Percentiles rank a stretch among this genome's conserved stretches.
phyloP scores from a whole-genome alignment of 2,113 vertebrate genomes.

The Stigmatopora argus region DNA sequence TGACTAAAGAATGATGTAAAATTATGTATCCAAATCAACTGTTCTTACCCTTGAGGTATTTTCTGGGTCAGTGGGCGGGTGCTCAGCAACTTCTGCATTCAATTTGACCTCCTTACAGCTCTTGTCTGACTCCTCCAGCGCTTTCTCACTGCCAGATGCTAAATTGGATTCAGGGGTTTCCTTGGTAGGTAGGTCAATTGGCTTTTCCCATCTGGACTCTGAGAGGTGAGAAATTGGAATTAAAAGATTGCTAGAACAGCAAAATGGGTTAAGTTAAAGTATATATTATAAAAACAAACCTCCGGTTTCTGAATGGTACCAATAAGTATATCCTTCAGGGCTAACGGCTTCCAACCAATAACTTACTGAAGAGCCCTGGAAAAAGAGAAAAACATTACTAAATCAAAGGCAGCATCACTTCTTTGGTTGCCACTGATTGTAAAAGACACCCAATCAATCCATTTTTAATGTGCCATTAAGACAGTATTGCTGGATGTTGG shows the following conservation, averaged over 20 bases:
- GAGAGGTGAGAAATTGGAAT: slow-evolving; percentile 9
- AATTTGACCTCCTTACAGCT: slow-evolving; percentile 14
- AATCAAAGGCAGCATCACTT: not conserved
- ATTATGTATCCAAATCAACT: not conserved
- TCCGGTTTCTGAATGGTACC: slow-evolving; percentile 86
- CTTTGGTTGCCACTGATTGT: too few species aligned
- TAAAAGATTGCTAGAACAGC: not conserved
- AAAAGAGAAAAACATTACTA: slow-evolving; percentile 3
- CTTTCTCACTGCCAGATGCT: slow-evolving; percentile 8
- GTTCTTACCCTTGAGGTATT: slow-evolving; percentile 74
- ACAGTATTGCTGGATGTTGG: too few species aligned
- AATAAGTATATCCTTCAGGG: slow-evolving; percentile 86
- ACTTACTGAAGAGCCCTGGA: slow-evolving; percentile 41
- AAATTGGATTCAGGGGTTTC: slow-evolving; percentile 18
- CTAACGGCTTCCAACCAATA: slow-evolving; percentile 83
- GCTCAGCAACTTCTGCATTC: slow-evolving; percentile 32
- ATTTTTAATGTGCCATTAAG: too few species aligned
- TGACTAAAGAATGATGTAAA: not conserved
- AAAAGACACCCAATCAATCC: too few species aligned
- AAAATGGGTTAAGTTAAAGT: not conserved
- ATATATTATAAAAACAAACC: slow-evolving; percentile 58
- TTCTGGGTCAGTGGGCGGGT: slow-evolving; percentile 49
- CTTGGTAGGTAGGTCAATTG: slow-evolving; percentile 59
- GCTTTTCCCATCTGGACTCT: slow-evolving; percentile 94
- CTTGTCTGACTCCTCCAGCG: slow-evolving; percentile 40